These are phyloP conservation scores for Protodeltote pygarga DNA, from an alignment of 2,888 invertebrate species.

Conservation along the genomic window DNA sequence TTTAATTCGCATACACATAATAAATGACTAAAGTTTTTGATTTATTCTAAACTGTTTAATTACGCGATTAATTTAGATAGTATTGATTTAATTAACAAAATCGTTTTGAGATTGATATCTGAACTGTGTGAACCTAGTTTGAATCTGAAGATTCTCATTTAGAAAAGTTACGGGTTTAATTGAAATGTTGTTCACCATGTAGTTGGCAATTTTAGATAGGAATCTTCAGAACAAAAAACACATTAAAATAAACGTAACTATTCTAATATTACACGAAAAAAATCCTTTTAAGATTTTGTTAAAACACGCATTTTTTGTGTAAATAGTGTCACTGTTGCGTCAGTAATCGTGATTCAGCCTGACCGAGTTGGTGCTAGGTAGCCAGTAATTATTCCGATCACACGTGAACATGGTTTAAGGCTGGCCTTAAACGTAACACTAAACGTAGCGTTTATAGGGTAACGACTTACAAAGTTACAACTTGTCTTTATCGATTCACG, in stretches of 20 bases:
- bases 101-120: conserved; percentile 40
- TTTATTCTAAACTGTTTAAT: conserved; percentile 57
- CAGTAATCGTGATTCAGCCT: conserved; percentile 75
- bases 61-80: conserved; percentile 47
- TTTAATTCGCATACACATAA: conserved; percentile 66
- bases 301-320: conserved; percentile 38
- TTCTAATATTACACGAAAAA: conserved; percentile 11
- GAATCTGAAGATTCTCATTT: conserved; percentile 21
- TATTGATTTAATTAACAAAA: conserved; percentile 49
- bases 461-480: conserved; percentile 73
- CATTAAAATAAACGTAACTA: conserved; percentile 4
- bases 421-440: conserved; percentile 71
- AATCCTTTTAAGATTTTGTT: conserved; percentile 15
- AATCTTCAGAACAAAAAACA: conserved; percentile 15
- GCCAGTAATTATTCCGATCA: conserved; percentile 81
- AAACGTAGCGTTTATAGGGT: conserved; percentile 74
- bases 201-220: conserved; percentile 21
- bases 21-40: conserved; percentile 60
- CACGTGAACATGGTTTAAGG: conserved; percentile 81
- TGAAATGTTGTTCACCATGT: conserved; percentile 30
- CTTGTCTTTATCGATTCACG: conserved; percentile 71
- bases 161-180: conserved; percentile 23
- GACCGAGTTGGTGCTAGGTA: conserved; percentile 61
- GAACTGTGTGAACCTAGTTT: conserved; percentile 33
- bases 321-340: conserved; percentile 62